Conservation (phyloP, 2,113 vertebrate genomes). For the Benitochromis conjunctus region DNA sequence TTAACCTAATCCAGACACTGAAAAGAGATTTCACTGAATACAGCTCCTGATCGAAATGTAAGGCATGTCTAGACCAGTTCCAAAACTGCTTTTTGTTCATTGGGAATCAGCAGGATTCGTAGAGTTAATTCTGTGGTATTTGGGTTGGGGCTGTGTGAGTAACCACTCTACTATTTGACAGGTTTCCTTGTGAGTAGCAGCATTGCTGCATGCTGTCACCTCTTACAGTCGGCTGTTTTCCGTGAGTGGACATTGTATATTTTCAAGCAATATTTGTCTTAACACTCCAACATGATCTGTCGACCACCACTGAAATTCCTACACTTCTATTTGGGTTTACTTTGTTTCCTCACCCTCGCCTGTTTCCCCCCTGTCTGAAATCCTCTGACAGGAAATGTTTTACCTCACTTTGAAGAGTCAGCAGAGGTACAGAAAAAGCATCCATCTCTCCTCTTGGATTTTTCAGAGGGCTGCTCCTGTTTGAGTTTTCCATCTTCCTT, state of each 20-base stretch:
- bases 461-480: background rate
- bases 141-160: background rate
- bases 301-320: slow-evolving; percentile 29
- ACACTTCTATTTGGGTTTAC: slow-evolving; percentile 3
- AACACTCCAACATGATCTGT: slow-evolving; percentile 13
- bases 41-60: background rate
- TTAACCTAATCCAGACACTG: slow-evolving; percentile 20
- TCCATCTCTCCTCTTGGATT: background rate
- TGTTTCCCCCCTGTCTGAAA: background rate
- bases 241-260: background rate
- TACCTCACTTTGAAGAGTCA: slow-evolving; percentile 19
- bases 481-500: background rate
- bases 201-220: background rate
- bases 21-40: background rate
- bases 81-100: background rate
- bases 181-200: background rate
- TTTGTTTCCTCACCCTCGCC: background rate
- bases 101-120: background rate
- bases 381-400: slow-evolving; percentile 21
- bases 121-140: background rate
- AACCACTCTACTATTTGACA: background rate
- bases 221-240: background rate
- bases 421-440: background rate
- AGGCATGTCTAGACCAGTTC: slow-evolving; percentile 20
- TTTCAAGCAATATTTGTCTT: slow-evolving; percentile 29